Evolutionary conservation across 1,140 invertebrate genomes (phyloP).

Genomic region (Drosophila micromelanica): DNA sequence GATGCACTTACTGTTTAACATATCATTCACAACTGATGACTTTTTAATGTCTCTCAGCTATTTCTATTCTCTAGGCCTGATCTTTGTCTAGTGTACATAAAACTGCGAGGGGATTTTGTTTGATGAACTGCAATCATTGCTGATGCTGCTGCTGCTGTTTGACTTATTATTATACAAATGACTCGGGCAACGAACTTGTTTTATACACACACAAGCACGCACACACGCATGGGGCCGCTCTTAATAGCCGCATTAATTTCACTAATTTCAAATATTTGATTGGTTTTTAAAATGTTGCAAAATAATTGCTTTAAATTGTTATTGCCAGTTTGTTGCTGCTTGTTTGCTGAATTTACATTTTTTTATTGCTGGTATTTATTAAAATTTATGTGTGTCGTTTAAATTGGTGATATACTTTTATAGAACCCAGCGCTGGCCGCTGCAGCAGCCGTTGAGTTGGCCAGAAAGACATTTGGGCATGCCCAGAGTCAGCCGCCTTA

Average conservation of each 20-base stretch:
- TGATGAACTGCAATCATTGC: slow-evolving; percentile 29
- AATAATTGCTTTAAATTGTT: slow-evolving; percentile 46
- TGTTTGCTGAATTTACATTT: slow-evolving; percentile 49
- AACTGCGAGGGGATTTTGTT: slow-evolving; percentile 23
- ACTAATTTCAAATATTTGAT: slow-evolving; percentile 18
- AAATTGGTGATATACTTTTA: slow-evolving; percentile 56
- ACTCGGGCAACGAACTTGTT: slow-evolving; percentile 49
- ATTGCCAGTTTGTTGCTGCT: slow-evolving; percentile 34
- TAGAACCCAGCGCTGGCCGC: slow-evolving; percentile 50
- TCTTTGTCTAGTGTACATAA: slow-evolving; percentile 5
- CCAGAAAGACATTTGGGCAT: slow-evolving; percentile 49
- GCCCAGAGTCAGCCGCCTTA: slow-evolving; percentile 40
- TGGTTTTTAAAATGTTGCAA: slow-evolving; percentile 19
- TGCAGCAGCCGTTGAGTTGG: slow-evolving; percentile 27
- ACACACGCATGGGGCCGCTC: background rate
- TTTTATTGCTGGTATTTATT: slow-evolving; percentile 49
- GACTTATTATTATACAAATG: slow-evolving; percentile 42
- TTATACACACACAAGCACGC: slow-evolving; percentile 12
- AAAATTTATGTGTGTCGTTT: slow-evolving; percentile 53
- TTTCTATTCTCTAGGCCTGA: slow-evolving; percentile 2
- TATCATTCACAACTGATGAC: slow-evolving; percentile 10
- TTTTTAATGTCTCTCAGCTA: slow-evolving; percentile 1
- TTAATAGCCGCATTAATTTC: slow-evolving; percentile 36
- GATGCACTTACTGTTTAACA: background rate
- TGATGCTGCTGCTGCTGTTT: slow-evolving; percentile 1